These are phyloP conservation scores for Coptotermes formosanus DNA, from an alignment of 1,140 invertebrate species.

Conservation along the genomic window DNA sequence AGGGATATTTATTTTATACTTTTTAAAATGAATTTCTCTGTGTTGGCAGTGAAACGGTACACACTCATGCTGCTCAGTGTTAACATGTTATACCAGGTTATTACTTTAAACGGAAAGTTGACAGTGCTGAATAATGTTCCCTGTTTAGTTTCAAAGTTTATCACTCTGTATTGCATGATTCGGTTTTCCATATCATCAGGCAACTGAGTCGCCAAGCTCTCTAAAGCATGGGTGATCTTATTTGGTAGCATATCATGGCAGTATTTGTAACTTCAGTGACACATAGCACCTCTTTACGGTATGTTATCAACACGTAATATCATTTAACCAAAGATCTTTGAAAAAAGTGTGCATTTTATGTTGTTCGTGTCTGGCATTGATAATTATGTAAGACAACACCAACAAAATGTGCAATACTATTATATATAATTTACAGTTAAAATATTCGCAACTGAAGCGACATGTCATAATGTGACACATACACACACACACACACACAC, in stretches of 20 bases:
- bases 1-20: not conserved
- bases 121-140: not conserved
- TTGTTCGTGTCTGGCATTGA: not conserved
- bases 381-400: no score
- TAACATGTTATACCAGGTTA: not conserved
- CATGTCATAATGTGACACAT: no score
- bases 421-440: no score
- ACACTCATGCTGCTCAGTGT: not conserved
- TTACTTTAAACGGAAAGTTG: not conserved
- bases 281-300: not conserved
- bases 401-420: no score
- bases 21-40: not conserved
- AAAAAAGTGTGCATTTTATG: not conserved
- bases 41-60: not conserved
- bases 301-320: not conserved
- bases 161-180: not conserved
- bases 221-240: not conserved
- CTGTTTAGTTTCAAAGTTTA: not conserved
- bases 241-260: not conserved
- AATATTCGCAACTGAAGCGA: no score
- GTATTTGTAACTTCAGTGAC: not conserved
- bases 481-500: no score
- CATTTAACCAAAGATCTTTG: not conserved
- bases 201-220: not conserved
- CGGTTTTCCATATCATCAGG: not conserved